Base-by-base conservation (phyloP, 2,888 invertebrate species). In the Diogma glabrata region DNA sequence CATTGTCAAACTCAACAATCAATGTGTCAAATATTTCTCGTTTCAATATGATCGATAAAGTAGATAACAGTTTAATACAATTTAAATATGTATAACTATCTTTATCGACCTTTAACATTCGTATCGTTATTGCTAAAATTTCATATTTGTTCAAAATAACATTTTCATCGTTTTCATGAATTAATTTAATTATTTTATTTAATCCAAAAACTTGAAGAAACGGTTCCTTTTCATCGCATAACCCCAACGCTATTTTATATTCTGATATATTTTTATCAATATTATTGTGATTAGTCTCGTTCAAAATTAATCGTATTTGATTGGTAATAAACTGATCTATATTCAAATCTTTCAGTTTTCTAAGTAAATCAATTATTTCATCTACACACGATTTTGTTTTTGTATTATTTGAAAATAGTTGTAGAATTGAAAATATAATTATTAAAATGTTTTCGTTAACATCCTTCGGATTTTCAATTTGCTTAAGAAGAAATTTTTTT, bases 11-110 rank as follows among this genome's bases (percentile, higher is more conserved):
- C 48, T 69, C 69, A 46, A 64, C 65, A 17, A 64, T 60, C 10
- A 70, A 57, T 7, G 63, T 56, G n/a, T 68, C 66, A 40, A 70
- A 49, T 4, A 70, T 64, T 50, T 67, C 64, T 1, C 58, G 47
- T 53, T 69, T 66, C 60, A 67, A 61, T 0, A 65, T 54, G 52
- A 64, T 58, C 10, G 65, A 57, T 36, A 70, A 49, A 2, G 59
- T 59, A 14, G 63, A 64, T 55, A 70, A 63, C 0, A 70, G 54
- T 5, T 66, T 60, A 24, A 70, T 65, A 38, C 67, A 66, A 55
- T 70, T 70, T 2, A 70, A 59, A 49, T 67, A 70, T 2, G 66
- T 64, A 43, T 69, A 70, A 3, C 69, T 69, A 36, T 70, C 70
- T 19, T 60, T 59, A 20, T 62, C 58, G 12, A 28, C 28, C 50